Evolutionary conservation across 2,113 vertebrate species (phyloP).

Genomic region (Pygoscelis adeliae): DNA sequence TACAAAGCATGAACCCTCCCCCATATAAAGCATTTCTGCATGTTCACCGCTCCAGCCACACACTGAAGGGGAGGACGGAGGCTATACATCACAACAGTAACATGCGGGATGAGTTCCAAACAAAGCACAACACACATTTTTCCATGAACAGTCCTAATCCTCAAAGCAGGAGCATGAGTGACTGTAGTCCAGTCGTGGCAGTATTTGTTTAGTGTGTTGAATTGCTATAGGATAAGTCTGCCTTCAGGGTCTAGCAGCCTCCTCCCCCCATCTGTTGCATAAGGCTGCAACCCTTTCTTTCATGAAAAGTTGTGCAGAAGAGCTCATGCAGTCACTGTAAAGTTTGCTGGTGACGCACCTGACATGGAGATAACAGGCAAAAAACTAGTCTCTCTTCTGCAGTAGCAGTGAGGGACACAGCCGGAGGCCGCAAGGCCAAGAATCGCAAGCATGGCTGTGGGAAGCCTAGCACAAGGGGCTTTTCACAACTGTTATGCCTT

Average conservation of each 20-base stretch:
- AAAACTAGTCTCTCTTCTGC: not conserved
- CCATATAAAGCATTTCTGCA: conserved; percentile 14
- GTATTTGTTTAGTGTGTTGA: not conserved
- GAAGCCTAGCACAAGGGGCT: not conserved
- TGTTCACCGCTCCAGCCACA: conserved; percentile 34
- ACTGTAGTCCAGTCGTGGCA: not conserved
- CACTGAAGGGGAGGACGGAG: not conserved
- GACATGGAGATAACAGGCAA: not conserved
- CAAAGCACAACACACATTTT: conserved; percentile 39
- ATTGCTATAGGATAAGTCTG: not conserved
- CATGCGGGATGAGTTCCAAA: not conserved
- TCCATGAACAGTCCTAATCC: conserved; percentile 14
- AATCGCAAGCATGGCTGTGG: accelerated
- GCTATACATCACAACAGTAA: conserved; percentile 32
- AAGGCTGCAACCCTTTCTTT: not conserved
- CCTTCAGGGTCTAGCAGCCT: not conserved
- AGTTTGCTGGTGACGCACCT: not conserved
- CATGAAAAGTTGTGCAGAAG: not conserved
- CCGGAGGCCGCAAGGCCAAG: not conserved
- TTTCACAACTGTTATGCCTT: not conserved
- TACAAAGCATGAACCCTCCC: conserved; percentile 3
- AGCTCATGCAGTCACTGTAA: not conserved
- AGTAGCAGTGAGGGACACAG: not conserved
- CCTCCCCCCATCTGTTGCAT: not conserved
- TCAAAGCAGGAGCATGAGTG: not conserved